Evolutionary conservation across 2,888 invertebrate genomes (phyloP).

Genomic region (Zygothrica quintamaculata): DNA sequence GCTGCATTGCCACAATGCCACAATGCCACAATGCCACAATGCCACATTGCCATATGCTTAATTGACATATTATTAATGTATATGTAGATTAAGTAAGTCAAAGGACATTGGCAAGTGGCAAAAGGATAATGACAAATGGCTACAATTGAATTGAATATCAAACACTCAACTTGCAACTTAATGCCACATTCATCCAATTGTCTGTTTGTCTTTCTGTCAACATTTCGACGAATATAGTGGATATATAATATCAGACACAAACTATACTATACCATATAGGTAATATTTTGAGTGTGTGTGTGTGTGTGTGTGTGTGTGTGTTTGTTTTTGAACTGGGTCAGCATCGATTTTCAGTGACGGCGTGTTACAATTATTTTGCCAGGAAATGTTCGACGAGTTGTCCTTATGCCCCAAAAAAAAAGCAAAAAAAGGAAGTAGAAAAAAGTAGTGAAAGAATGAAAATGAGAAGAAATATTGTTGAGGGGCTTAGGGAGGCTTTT

Average conservation of each 20-base stretch:
- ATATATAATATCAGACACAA: too few relatives aligned
- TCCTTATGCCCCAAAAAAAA: constrained; percentile 3
- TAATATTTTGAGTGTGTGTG: too few relatives aligned
- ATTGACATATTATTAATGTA: constrained; percentile 69
- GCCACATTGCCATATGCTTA: constrained; percentile 57
- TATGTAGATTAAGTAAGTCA: not conserved
- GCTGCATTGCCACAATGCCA: constrained; percentile 46
- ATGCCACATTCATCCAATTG: constrained; percentile 65
- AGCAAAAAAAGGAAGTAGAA: constrained; percentile 20
- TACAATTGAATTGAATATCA: constrained; percentile 70
- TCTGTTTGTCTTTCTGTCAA: constrained; percentile 13
- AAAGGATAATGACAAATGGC: constrained; percentile 11
- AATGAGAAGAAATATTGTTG: constrained; percentile 3
- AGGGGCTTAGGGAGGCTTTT: constrained; percentile 27
- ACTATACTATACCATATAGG: too few relatives aligned
- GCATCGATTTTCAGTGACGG: constrained; percentile 75
- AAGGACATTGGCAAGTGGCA: not conserved
- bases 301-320: too few relatives aligned
- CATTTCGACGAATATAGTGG: constrained; percentile 11
- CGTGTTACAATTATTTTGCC: constrained; percentile 73
- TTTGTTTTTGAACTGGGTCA: constrained; percentile 70
- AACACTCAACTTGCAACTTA: constrained; percentile 76
- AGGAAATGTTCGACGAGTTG: constrained; percentile 24
- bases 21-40: too few relatives aligned
- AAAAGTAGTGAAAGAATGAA: constrained; percentile 1